Percentiles rank a stretch among this genome's conserved stretches.
phyloP scores from a whole-genome alignment of 1,140 invertebrate species.

The Bathynomus jamesi region DNA sequence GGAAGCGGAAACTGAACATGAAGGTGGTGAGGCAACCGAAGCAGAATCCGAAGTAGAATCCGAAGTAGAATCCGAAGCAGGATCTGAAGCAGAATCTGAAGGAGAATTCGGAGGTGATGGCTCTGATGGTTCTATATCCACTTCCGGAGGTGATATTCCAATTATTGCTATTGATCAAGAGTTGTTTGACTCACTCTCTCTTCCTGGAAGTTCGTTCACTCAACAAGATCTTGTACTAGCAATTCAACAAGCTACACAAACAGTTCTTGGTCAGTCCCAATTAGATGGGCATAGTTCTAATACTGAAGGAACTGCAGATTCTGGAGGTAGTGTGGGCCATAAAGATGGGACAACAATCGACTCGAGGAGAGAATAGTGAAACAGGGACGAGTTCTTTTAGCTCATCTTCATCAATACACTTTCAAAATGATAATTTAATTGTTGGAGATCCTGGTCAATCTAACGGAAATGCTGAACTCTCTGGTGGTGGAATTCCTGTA shows the following conservation, averaged over 20 bases:
- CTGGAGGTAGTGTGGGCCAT: background rate
- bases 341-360: background rate
- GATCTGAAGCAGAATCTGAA: background rate
- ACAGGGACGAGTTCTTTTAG: background rate
- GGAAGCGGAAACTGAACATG: too few species aligned
- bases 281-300: too few species aligned
- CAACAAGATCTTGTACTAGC: background rate
- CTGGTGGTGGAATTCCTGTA: background rate
- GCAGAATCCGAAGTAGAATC: too few species aligned
- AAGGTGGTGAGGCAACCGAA: too few species aligned
- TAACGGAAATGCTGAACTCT: too few species aligned
- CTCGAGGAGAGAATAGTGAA: background rate
- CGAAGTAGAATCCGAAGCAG: too few species aligned
- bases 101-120: background rate
- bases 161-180: background rate
- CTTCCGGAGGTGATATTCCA: background rate
- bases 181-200: background rate
- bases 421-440: too few species aligned
- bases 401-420: background rate
- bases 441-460: too few species aligned
- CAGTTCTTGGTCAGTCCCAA: background rate
- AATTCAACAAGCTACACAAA: background rate
- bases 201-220: background rate
- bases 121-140: background rate
- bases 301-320: background rate